Evolutionary conservation across 2,797 vertebrate species (phyloP).

Genomic region (Onychomys arenicola): DNA sequence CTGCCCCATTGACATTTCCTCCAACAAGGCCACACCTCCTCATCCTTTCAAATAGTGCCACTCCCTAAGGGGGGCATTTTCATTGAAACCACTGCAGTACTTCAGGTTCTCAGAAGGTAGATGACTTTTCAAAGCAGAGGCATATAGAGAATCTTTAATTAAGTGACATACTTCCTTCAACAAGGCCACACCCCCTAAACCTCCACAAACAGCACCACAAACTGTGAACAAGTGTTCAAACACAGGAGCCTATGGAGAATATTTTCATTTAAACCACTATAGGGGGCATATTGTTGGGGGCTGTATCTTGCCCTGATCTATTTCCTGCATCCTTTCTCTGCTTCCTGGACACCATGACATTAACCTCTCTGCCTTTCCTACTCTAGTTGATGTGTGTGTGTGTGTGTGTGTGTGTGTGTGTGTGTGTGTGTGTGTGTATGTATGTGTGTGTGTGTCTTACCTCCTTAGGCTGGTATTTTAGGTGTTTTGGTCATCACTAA

Average conservation of each 20-base stretch:
- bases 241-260: too few species aligned
- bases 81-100: not conserved
- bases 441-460: not conserved
- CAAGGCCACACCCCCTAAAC: too few species aligned
- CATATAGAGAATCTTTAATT: too few species aligned
- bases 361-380: not conserved
- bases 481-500: not conserved
- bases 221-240: too few species aligned
- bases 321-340: not conserved
- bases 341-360: not conserved
- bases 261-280: too few species aligned
- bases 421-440: not conserved
- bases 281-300: not conserved
- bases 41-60: not conserved
- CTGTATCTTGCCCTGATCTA: not conserved
- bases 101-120: not conserved
- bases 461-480: not conserved
- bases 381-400: not conserved
- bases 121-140: constrained; percentile 34
- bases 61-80: not conserved
- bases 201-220: too few species aligned
- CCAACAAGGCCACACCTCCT: not conserved
- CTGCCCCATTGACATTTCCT: not conserved
- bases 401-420: not conserved
- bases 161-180: too few species aligned